Conservation (phyloP, 2,888 invertebrate species). For the Eupithecia subumbrata region DNA sequence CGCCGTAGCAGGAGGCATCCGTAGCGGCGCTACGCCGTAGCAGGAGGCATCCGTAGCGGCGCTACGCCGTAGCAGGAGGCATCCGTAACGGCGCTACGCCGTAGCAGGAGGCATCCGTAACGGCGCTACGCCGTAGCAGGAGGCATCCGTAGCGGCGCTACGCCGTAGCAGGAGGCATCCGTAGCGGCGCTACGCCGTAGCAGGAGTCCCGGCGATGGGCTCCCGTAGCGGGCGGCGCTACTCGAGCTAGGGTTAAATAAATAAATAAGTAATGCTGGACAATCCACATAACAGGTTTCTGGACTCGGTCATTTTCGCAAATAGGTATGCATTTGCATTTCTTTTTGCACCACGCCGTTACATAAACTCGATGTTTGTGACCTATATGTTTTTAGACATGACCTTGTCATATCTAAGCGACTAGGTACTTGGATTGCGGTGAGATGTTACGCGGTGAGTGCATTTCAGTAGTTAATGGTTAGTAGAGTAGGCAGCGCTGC, state of each 20-base stretch:
- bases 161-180: neutral
- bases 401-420: neutral
- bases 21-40: neutral
- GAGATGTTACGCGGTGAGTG: constrained; percentile 13
- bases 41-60: neutral
- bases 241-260: no score
- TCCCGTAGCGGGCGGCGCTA: neutral
- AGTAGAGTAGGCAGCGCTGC: constrained; percentile 7
- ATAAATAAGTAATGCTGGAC: no score
- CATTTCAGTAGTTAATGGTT: constrained; percentile 2
- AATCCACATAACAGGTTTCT: no score
- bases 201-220: no score
- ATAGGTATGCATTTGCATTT: neutral
- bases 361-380: neutral
- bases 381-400: neutral
- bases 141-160: neutral
- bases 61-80: neutral
- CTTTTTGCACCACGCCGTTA: neutral
- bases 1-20: neutral
- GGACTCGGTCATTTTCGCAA: neutral
- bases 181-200: no score
- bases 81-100: neutral
- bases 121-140: neutral
- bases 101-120: neutral
- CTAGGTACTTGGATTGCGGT: neutral